Percentiles rank a stretch among this genome's conserved stretches.
These are phyloP conservation scores for Brachionus paranguensis DNA, from an alignment of 1,140 invertebrate genomes.

Conservation along the genomic window DNA sequence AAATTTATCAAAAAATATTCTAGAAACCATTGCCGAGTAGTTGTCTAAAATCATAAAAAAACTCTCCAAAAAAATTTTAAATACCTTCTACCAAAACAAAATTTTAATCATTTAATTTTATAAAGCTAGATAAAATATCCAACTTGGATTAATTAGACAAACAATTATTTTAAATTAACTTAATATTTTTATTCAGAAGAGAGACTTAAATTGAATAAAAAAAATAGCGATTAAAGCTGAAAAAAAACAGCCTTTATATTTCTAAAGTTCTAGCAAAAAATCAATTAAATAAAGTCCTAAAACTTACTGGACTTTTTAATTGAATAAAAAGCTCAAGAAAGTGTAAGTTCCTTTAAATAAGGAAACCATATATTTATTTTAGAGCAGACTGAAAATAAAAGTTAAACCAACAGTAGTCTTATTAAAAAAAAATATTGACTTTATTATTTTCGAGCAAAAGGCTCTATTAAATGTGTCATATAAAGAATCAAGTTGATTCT, in stretches of 20 bases:
- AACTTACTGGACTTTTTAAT: background rate
- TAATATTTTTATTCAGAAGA: too few species aligned
- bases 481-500: background rate
- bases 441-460: background rate
- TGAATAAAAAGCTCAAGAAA: background rate
- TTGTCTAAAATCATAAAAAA: background rate
- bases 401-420: slow-evolving; percentile 10
- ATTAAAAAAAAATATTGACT: background rate
- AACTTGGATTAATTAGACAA: too few species aligned
- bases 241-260: background rate
- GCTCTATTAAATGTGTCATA: background rate
- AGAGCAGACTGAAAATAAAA: slow-evolving; percentile 8
- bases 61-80: too few species aligned
- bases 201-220: too few species aligned
- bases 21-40: background rate
- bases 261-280: background rate
- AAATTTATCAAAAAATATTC: background rate
- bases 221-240: background rate
- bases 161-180: too few species aligned
- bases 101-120: background rate
- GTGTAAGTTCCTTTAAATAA: background rate
- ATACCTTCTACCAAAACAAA: background rate
- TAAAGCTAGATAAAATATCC: too few species aligned
- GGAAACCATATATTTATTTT: slow-evolving; percentile 14
- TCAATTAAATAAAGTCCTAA: background rate